Base-by-base conservation (phyloP, 1,140 invertebrate species). In the Meteorus sp. region DNA sequence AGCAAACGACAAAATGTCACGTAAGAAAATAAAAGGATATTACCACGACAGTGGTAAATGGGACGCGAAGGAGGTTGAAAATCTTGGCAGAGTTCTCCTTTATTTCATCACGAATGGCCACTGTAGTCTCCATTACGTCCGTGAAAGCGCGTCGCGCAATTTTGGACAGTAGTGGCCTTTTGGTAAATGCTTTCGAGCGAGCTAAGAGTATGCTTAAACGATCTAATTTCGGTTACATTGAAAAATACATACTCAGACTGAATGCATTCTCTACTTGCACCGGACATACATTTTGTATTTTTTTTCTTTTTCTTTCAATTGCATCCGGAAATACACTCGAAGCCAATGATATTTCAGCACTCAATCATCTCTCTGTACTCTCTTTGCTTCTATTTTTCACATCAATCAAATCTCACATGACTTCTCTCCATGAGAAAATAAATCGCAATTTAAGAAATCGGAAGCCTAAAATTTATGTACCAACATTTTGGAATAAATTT, bases 11-110 rank as follows among this genome's bases (percentile, higher is more conserved):
- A 19, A 53, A 23, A 27, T 44, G 27, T 6, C 6, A 13, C 13
- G 31, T 8, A 33, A 33, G 15, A 59, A 61, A 59, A 58, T 23
- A 63, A 61, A 59, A 60, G 37, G 35, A 39, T 25, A 41, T 31
- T 15, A 41, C 19, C 44, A 19, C 27, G 43, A 33, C 29, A 31
- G 39, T 39, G 33, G 19, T 52, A 63, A 60, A 63, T 60, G 58
- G 61, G 53, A 63, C 61, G 54, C 43, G 50, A 57, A 60, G 61
- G n/a, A 57, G 52, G 50, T 63, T 56, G 37, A 39, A 39, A 57
- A 52, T 56, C 53, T 53, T 53, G 57, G 47, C 47, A 60, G 47
- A 33, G 43, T 53, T 17, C 41, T 20, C 23, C 41, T 22, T n/a
- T n/a, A n/a, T n/a, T n/a, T n/a, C n/a, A n/a, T n/a, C n/a, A n/a